Evolutionary conservation across 2,888 invertebrate species (phyloP).

Genomic region (Sycophila texana): DNA sequence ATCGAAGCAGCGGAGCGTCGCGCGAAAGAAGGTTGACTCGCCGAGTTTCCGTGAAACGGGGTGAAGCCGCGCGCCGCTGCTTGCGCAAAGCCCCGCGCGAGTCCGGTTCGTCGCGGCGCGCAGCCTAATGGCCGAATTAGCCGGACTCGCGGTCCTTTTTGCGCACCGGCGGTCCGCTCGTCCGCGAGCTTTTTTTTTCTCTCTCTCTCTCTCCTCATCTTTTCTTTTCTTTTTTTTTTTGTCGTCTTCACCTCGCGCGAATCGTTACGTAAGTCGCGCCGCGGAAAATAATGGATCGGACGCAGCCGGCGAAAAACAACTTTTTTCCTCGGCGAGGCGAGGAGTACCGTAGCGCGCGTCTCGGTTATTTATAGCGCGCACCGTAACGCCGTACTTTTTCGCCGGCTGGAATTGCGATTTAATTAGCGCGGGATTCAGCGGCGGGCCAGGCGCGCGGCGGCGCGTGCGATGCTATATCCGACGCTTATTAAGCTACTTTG

Average conservation of each 20-base stretch:
- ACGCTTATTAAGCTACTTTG: neutral
- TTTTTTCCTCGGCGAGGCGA: neutral
- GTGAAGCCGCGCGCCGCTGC: too few species aligned
- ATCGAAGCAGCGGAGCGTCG: slow-evolving; percentile 2
- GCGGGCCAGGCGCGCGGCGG: neutral
- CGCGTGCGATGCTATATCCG: neutral
- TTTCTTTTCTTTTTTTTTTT: neutral
- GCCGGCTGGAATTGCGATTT: neutral
- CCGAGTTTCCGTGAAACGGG: too few species aligned
- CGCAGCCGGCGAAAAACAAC: neutral
- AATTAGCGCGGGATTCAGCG: slow-evolving; percentile 1
- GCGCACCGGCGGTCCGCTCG: too few species aligned
- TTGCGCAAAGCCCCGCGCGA: too few species aligned
- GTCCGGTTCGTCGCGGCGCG: too few species aligned
- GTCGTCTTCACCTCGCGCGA: neutral
- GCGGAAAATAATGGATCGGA: slow-evolving; percentile 16
- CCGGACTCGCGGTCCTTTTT: too few species aligned
- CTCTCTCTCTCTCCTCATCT: too few species aligned
- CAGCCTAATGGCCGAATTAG: too few species aligned
- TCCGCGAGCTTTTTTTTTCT: neutral
- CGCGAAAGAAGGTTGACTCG: neutral
- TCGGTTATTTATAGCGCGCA: slow-evolving; percentile 7
- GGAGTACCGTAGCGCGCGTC: neutral
- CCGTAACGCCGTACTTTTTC: neutral
- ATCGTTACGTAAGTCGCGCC: neutral